phyloP scores from a whole-genome alignment of 1,140 invertebrate genomes.

The Eriocheir sinensis region DNA sequence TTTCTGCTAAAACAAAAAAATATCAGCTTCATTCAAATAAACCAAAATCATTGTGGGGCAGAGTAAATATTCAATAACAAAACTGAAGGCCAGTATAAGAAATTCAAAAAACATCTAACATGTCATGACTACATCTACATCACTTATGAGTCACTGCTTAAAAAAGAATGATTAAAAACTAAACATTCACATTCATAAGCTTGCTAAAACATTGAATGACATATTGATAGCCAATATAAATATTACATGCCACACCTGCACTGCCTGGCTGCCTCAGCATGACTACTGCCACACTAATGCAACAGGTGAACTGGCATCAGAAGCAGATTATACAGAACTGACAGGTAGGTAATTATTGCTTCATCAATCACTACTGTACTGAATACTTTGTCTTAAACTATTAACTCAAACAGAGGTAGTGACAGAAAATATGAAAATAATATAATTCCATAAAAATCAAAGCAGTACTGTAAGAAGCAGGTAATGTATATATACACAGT shows the following conservation, averaged over 20 bases:
- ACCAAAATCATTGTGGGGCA: not conserved
- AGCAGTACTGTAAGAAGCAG: constrained; percentile 12
- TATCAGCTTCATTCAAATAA: not conserved
- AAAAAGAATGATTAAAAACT: not conserved
- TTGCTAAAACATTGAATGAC: constrained; percentile 5
- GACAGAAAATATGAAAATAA: not conserved
- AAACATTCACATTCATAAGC: constrained; percentile 42
- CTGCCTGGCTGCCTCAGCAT: constrained; percentile 60
- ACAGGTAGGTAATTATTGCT: not conserved
- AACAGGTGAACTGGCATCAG: constrained; percentile 69
- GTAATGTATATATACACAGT: not conserved
- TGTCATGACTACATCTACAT: not conserved
- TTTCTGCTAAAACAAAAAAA: not conserved
- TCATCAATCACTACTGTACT: constrained; percentile 64
- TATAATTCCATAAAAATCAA: not conserved
- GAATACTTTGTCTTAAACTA: constrained; percentile 55
- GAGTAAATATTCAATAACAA: not conserved
- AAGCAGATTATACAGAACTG: constrained; percentile 66
- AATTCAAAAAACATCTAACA: not conserved
- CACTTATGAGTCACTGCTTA: not conserved
- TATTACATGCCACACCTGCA: constrained; percentile 67
- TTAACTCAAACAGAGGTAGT: not conserved
- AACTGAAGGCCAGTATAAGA: not conserved
- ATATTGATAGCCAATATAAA: not conserved
- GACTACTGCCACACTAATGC: constrained; percentile 65